Conservation (phyloP, 1,140 invertebrate species). For the Sipha flava region DNA sequence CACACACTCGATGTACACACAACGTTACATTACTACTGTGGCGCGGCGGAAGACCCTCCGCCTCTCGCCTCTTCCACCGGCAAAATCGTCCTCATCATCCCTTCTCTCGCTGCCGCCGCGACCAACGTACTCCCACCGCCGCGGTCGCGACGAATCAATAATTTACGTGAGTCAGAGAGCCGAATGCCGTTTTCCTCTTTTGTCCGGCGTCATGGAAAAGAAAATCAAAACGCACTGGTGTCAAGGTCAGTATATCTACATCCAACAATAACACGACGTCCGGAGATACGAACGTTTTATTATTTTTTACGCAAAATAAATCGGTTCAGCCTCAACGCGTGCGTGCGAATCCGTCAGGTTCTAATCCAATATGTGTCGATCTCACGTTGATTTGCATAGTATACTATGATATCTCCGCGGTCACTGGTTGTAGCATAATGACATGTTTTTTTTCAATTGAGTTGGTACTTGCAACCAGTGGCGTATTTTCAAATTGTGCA, state of each 20-base stretch:
- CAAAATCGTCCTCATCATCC: too few relatives aligned
- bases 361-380: too few relatives aligned
- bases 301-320: background rate
- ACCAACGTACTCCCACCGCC: background rate
- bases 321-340: too few relatives aligned
- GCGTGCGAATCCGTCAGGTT: too few relatives aligned
- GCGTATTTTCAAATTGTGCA: too few relatives aligned
- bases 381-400: too few relatives aligned
- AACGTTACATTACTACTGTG: background rate
- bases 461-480: too few relatives aligned
- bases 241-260: slow-evolving; percentile 7
- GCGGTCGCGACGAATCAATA: slow-evolving; percentile 12
- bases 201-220: slow-evolving; percentile 26
- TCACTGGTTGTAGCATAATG: too few relatives aligned
- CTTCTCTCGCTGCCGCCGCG: background rate
- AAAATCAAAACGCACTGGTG: background rate
- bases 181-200: background rate
- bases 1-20: background rate
- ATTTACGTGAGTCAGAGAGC: slow-evolving; percentile 27
- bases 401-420: too few relatives aligned
- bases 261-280: background rate
- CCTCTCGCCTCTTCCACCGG: background rate
- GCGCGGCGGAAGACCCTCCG: background rate
- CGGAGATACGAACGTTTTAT: background rate
- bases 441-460: too few relatives aligned